Percentiles rank a stretch among this genome's conserved stretches.
Evolutionary conservation across 2,888 invertebrate species (phyloP).

Genomic region (Cantharis nigra): DNA sequence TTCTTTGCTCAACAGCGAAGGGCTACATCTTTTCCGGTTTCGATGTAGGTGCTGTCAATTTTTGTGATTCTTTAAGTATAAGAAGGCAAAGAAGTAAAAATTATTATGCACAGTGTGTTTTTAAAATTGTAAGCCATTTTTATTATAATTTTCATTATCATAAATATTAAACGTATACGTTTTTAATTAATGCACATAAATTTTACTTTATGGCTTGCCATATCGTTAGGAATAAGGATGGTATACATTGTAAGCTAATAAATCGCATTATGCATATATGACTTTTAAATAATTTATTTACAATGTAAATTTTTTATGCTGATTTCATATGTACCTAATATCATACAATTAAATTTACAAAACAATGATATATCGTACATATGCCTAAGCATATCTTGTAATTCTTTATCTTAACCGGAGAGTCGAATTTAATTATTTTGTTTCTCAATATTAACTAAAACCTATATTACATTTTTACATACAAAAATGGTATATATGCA

Average conservation of each 20-base stretch:
- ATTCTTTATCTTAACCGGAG: not conserved
- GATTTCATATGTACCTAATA: not conserved
- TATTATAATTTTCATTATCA: not conserved
- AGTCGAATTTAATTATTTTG: not conserved
- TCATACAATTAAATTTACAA: not conserved
- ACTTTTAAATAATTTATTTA: not conserved
- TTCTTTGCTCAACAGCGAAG: constrained; percentile 24
- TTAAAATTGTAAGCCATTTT: not conserved
- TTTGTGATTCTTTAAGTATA: not conserved
- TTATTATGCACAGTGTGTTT: not conserved
- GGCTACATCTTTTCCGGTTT: constrained; percentile 18
- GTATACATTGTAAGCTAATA: not conserved
- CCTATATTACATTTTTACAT: not conserved
- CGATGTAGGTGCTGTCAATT: not conserved
- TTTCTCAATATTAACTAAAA: too few species aligned
- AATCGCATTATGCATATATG: not conserved
- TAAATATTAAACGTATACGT: not conserved
- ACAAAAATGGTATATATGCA: not conserved
- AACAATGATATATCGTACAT: not conserved
- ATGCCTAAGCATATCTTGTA: not conserved
- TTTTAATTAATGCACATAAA: not conserved
- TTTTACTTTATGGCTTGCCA: not conserved
- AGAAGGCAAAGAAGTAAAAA: not conserved
- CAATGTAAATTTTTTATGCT: not conserved
- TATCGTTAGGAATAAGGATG: not conserved